These are phyloP conservation scores for Anguilla marmorata DNA, from an alignment of 2,797 vertebrate species.

Conservation along the genomic window DNA sequence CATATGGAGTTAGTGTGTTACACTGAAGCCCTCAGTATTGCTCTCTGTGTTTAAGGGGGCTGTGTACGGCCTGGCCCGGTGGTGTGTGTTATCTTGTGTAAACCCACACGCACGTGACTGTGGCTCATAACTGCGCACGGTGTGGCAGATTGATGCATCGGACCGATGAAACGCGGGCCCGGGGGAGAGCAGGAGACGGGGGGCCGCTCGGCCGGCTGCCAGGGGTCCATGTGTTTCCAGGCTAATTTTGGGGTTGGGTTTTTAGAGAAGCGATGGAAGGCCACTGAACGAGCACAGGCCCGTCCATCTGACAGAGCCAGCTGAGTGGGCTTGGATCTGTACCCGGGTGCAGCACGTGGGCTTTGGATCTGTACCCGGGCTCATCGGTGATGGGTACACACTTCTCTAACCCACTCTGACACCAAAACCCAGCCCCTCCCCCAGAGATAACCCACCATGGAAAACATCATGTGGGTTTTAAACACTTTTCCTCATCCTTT, in stretches of 20 bases:
- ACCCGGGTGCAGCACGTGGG: background rate
- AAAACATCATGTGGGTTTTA: background rate
- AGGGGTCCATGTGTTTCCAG: background rate
- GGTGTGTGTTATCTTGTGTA: background rate
- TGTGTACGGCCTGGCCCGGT: background rate
- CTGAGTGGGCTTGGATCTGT: background rate
- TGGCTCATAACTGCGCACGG: no score
- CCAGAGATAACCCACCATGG: background rate
- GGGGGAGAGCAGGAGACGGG: background rate
- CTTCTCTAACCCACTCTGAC: background rate
- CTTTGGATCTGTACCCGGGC: no score
- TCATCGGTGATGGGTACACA: background rate
- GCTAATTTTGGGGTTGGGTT: background rate
- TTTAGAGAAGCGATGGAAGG: background rate
- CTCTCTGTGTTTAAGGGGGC: background rate
- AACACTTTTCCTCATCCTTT: background rate
- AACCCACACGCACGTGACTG: background rate
- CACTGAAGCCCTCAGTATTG: background rate
- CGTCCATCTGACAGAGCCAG: background rate
- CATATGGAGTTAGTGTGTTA: background rate
- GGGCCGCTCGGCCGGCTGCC: background rate
- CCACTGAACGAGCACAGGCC: background rate
- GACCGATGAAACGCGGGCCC: background rate
- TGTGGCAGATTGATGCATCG: background rate
- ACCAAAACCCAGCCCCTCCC: background rate